Evolutionary conservation across 2,888 invertebrate species (phyloP).

Genomic region (Caenorhabditis doughertyi): DNA sequence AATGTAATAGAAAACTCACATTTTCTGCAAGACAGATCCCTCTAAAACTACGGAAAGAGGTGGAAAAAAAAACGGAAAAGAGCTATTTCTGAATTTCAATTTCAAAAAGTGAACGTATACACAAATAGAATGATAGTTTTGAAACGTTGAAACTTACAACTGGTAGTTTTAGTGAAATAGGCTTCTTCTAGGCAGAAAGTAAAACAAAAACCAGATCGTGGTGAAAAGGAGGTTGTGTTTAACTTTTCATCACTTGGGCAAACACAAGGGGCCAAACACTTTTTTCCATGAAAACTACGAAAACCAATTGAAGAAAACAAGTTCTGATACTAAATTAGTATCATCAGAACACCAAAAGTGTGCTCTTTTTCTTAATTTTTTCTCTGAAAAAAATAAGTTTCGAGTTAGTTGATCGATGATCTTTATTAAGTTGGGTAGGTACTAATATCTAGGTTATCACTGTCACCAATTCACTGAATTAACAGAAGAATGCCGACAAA

Average conservation of each 20-base stretch:
- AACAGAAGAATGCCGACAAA: conserved; percentile 40
- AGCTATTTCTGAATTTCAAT: background rate
- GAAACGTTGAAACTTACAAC: conserved; percentile 48
- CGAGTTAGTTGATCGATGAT: conserved; percentile 13
- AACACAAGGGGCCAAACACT: conserved; percentile 42
- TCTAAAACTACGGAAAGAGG: no score
- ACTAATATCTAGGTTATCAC: conserved; percentile 16
- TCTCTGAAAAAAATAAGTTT: conserved; percentile 1
- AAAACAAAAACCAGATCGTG: conserved; percentile 54
- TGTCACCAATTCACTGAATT: conserved; percentile 13
- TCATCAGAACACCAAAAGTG: background rate
- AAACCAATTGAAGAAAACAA: conserved; percentile 33
- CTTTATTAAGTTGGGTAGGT: background rate
- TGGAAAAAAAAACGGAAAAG: background rate
- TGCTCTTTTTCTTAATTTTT: background rate
- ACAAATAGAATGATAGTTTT: conserved; percentile 39
- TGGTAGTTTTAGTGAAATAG: conserved; percentile 34
- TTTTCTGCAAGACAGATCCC: no score
- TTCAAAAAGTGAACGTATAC: conserved; percentile 25
- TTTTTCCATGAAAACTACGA: conserved; percentile 28
- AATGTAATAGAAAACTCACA: no score
- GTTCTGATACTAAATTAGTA: background rate
- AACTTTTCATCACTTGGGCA: conserved; percentile 56
- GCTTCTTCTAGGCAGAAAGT: conserved; percentile 50
- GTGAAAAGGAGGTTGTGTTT: conserved; percentile 38